Evolutionary conservation across 2,888 invertebrate genomes (phyloP).

Genomic region (Lysandra coridon): DNA sequence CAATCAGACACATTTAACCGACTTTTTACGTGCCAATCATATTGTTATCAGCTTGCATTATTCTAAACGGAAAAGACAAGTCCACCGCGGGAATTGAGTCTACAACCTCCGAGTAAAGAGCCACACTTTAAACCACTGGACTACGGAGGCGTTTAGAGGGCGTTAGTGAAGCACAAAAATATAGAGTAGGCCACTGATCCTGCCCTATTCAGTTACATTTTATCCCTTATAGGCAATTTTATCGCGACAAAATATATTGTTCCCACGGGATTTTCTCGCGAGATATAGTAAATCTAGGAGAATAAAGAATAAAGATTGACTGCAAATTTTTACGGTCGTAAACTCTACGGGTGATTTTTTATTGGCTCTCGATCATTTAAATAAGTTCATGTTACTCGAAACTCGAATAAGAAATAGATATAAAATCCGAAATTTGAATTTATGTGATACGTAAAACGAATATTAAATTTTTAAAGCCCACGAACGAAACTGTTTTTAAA

Average conservation of each 20-base stretch:
- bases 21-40: too few species aligned
- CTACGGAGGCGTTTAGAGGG: too few species aligned
- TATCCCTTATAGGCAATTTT: neutral
- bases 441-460: neutral
- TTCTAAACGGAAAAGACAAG: too few species aligned
- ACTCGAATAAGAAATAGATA: neutral
- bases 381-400: neutral
- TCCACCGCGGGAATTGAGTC: too few species aligned
- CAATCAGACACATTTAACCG: too few species aligned
- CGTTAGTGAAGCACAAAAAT: too few species aligned
- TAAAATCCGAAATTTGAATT: neutral
- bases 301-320: conserved; percentile 3
- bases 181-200: too few species aligned
- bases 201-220: too few species aligned
- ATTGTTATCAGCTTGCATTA: too few species aligned
- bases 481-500: neutral
- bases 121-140: too few species aligned
- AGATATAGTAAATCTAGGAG: neutral
- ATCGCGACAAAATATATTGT: neutral
- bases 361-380: neutral
- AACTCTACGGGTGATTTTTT: neutral
- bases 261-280: neutral
- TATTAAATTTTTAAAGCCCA: neutral
- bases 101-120: too few species aligned
- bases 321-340: conserved; percentile 2